Conservation (phyloP, 2,113 vertebrate genomes). For the Ia io region DNA sequence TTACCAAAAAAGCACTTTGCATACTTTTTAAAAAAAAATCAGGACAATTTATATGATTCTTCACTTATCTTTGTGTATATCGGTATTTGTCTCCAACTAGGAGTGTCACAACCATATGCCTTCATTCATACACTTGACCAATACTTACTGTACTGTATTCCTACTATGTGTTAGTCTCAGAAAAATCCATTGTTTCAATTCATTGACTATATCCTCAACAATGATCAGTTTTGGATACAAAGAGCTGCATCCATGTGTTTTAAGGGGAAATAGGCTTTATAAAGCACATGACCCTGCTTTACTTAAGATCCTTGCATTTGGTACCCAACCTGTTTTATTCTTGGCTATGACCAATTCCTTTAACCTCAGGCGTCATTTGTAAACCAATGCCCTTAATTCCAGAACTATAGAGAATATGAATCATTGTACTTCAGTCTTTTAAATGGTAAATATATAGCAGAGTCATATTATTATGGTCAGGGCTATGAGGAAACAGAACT, state of each 20-base stretch:
- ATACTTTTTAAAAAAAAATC: background rate
- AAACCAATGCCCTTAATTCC: background rate
- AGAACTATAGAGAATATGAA: background rate
- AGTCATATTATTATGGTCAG: background rate
- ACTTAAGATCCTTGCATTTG: background rate
- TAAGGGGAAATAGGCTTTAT: background rate
- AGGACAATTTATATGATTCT: background rate
- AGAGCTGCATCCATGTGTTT: background rate
- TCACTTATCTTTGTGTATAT: background rate
- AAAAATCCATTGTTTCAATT: background rate
- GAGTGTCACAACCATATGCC: background rate
- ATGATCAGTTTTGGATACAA: background rate
- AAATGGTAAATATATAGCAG: background rate
- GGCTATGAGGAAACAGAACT: background rate
- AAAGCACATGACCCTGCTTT: background rate
- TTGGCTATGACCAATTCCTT: background rate
- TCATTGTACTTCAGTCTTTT: background rate
- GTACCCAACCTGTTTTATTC: background rate
- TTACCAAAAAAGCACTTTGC: background rate
- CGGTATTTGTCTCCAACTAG: background rate
- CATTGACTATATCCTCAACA: background rate
- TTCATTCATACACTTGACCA: background rate
- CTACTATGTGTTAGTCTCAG: background rate
- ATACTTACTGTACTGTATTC: background rate
- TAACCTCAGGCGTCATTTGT: background rate